These are phyloP conservation scores for Penaeus chinensis DNA, from an alignment of 1,140 invertebrate genomes.

Conservation along the genomic window DNA sequence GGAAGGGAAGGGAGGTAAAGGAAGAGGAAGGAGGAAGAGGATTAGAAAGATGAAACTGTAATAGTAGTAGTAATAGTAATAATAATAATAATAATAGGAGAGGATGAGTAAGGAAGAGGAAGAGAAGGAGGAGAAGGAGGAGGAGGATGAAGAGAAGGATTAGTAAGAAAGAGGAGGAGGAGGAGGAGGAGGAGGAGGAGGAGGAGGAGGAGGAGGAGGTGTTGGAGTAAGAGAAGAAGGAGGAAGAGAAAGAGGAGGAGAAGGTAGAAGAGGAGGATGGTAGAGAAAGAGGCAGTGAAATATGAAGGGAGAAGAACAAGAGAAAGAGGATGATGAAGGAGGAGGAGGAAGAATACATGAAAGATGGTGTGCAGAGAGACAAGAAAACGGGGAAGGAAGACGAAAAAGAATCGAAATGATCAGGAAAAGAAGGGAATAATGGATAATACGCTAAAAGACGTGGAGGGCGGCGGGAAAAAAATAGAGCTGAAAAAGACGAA, in stretches of 20 bases:
- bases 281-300: too few relatives aligned
- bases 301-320: background rate
- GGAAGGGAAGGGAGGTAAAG: background rate
- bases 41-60: background rate
- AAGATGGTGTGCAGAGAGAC: background rate
- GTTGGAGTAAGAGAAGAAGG: background rate
- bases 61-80: background rate
- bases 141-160: background rate
- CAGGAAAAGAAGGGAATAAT: too few relatives aligned
- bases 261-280: too few relatives aligned
- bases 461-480: too few relatives aligned
- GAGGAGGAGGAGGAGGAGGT: background rate
- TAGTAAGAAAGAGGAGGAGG: background rate
- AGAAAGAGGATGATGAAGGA: constrained; percentile 1
- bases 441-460: too few relatives aligned
- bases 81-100: background rate
- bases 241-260: background rate
- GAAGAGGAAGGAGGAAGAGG: too few relatives aligned
- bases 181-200: background rate
- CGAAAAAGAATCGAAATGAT: background rate
- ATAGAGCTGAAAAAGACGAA: too few relatives aligned
- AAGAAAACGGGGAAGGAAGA: background rate
- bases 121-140: background rate
- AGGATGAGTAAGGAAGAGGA: background rate
- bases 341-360: background rate